Evolutionary conservation across 2,797 vertebrate species (phyloP).

Genomic region (Sebastes vulpes): DNA sequence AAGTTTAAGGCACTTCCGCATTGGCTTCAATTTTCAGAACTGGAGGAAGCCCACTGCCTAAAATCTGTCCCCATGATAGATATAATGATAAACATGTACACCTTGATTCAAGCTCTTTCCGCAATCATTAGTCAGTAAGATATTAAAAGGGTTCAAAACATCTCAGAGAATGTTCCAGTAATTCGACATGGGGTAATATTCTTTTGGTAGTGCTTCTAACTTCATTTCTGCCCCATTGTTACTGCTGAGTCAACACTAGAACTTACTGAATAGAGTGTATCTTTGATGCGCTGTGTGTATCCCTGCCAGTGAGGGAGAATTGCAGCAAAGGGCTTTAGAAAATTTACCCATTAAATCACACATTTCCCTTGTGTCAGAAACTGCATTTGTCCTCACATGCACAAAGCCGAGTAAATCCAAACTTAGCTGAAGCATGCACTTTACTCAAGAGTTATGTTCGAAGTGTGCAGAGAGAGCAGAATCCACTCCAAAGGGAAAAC

Average conservation of each 20-base stretch:
- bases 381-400: conserved; percentile 41
- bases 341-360: conserved; percentile 41
- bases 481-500: conserved; percentile 24
- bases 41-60: too few species aligned
- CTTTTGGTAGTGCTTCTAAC: not conserved
- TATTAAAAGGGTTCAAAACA: not conserved
- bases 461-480: conserved; percentile 47
- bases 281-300: conserved; percentile 9
- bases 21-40: too few species aligned
- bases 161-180: not conserved
- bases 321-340: conserved; percentile 46
- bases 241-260: conserved; percentile 21
- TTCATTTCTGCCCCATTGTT: not conserved
- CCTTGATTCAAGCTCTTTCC: not conserved
- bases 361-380: conserved; percentile 49
- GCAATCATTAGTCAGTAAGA: not conserved
- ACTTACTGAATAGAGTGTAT: not conserved
- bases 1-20: too few species aligned
- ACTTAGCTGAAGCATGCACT: conserved; percentile 65
- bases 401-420: conserved; percentile 55
- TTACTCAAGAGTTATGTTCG: conserved; percentile 32
- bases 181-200: not conserved
- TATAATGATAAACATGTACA: not conserved
- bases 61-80: not conserved
- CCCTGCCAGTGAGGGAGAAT: conserved; percentile 20